A percentile compares a stretch with the other conserved stretches of the same genome.
Evolutionary conservation across 92 coral and sea anemone species (phyloP).

Genomic region (Zoanthus solanderi): DNA sequence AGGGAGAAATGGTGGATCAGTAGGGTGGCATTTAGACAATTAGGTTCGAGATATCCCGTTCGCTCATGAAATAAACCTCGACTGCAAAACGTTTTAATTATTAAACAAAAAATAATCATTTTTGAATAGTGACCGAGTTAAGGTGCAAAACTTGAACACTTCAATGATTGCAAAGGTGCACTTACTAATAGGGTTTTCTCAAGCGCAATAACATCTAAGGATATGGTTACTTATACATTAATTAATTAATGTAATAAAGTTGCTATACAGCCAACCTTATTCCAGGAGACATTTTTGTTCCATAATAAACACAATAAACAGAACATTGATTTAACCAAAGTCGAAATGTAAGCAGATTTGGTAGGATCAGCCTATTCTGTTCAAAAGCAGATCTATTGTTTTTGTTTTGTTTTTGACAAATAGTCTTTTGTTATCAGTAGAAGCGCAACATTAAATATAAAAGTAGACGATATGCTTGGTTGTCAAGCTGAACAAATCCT

Average conservation of each 20-base stretch:
- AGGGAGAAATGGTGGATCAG: slow-evolving; percentile 23
- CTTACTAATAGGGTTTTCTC: not conserved
- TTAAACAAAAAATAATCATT: slow-evolving; percentile 12
- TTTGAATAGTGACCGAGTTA: not conserved
- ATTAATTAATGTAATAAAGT: not conserved
- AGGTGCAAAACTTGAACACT: slow-evolving; percentile 29
- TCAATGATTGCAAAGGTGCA: not conserved
- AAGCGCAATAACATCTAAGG: too few relatives aligned
- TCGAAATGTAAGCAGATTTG: slow-evolving; percentile 11
- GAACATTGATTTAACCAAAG: not conserved
- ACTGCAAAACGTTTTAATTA: slow-evolving; percentile 30
- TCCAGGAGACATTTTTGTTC: not conserved
- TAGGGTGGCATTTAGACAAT: slow-evolving; percentile 46
- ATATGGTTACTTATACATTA: not conserved
- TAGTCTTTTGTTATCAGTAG: not conserved
- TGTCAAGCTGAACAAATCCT: not conserved
- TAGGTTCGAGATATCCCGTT: slow-evolving; percentile 1
- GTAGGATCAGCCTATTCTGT: not conserved
- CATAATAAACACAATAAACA: not conserved
- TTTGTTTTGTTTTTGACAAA: not conserved
- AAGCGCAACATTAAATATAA: slow-evolving; percentile 3
- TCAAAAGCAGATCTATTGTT: slow-evolving; percentile 8
- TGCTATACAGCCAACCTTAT: not conserved
- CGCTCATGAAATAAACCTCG: slow-evolving; percentile 16
- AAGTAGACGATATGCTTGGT: not conserved